A percentile compares a stretch with the other conserved stretches of the same genome.
These are phyloP conservation scores for Drosophila picticornis DNA, from an alignment of 2,888 invertebrate species.

Conservation along the genomic window DNA sequence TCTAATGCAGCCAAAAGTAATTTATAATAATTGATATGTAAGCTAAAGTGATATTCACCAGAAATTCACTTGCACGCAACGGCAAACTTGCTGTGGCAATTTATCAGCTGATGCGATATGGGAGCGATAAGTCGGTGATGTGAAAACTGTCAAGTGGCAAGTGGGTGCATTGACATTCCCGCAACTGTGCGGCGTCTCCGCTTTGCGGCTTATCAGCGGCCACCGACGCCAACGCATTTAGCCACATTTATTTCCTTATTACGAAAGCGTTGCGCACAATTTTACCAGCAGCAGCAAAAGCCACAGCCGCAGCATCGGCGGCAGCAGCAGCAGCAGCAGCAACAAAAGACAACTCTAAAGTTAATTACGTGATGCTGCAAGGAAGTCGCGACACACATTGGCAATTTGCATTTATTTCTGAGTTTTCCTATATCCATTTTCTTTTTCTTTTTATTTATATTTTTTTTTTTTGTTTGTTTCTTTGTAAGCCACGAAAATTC, in stretches of 20 bases:
- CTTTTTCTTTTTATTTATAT: constrained; percentile 11
- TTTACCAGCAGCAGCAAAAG: constrained; percentile 33
- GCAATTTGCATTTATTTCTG: constrained; percentile 65
- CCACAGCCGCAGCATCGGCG: constrained; percentile 37
- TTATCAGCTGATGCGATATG: constrained; percentile 45
- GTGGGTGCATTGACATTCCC: constrained; percentile 61
- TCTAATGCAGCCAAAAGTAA: constrained; percentile 16
- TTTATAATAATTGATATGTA: constrained; percentile 9
- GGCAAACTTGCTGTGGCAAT: constrained; percentile 51
- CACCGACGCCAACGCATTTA: constrained; percentile 67
- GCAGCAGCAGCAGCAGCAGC: constrained; percentile 17
- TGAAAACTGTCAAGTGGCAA: constrained; percentile 37
- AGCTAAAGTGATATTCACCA: constrained; percentile 5
- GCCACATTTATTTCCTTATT: constrained; percentile 77
- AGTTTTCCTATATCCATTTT: constrained; percentile 39
- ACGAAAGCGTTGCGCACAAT: constrained; percentile 64
- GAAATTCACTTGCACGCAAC: constrained; percentile 21
- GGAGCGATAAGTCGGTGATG: constrained; percentile 38
- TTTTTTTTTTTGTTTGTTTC: constrained; percentile 18
- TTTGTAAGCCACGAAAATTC: constrained; percentile 43
- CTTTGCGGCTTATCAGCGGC: constrained; percentile 51
- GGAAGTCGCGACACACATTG: constrained; percentile 72
- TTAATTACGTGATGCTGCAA: constrained; percentile 78
- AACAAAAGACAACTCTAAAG: constrained; percentile 60
- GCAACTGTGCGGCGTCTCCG: constrained; percentile 29